Evolutionary conservation across 1,140 invertebrate genomes (phyloP), one percentile per base, ranked within the genome.

Genomic region (Diprion similis): DNA sequence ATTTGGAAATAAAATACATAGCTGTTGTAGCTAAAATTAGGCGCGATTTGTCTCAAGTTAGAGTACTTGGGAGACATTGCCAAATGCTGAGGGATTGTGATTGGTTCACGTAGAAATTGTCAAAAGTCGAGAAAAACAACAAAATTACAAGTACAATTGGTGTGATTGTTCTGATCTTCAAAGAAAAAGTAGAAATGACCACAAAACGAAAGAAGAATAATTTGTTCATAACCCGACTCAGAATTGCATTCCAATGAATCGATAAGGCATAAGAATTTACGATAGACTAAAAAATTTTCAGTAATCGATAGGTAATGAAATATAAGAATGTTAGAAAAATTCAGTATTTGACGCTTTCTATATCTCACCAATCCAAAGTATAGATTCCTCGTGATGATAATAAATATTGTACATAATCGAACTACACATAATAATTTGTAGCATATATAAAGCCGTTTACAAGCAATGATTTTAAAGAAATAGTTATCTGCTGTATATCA

Each of bases 401-500:
- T 67, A 78, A 65, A 79, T 70, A 78, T 72, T 79, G 75, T 77
- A 77, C 74, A 76, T 79, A 79, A 46, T 59, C 4, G 51, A 59
- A 59, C 51, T 59, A 13, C n/a, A 17, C 11, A 59, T 9, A 59
- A 59, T 59, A 59, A 17, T 59, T 59, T 59, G 51, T 59, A 8
- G 51, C 51, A 59, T 59, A 13, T 15, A 59, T 59, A 59, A 59
- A 59, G 51, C 51, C 51, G 51, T 59, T 59, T 4, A 59, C 51
- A 59, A 59, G 51, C 51, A 59, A 59, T 59, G 51, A 6, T 59
- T 59, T 59, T 59, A 59, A 59, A 59, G 11, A 59, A 59, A 13
- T 17, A 59, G n/a, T 59, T 17, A 59, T 59, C 51, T 59, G 9
- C 51, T 17, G n/a, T 59, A 15, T 59, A 37, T 3, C 2, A 37